Percentiles rank a stretch among this genome's conserved stretches.
phyloP scores from a whole-genome alignment of 1,140 invertebrate species.

The Tetranychus urticae region DNA sequence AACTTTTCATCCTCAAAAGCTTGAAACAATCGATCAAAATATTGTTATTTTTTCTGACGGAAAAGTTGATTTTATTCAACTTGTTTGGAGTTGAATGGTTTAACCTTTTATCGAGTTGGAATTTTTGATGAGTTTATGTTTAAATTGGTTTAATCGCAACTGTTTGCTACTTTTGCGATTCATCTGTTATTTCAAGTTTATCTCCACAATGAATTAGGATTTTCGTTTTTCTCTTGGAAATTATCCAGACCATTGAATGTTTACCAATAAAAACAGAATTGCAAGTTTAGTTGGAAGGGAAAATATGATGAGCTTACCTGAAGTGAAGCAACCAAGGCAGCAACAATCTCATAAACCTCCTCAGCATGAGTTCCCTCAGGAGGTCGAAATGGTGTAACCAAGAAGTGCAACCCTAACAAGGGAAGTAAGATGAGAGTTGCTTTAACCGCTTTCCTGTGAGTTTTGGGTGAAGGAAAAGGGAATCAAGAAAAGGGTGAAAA shows the following conservation, averaged over 20 bases:
- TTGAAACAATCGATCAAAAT: too few relatives aligned
- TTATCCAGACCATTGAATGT: not conserved
- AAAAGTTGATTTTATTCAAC: too few relatives aligned
- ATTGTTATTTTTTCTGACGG: too few relatives aligned
- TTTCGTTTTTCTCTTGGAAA: not conserved
- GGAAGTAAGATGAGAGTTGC: constrained; percentile 63
- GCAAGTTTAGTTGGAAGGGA: constrained; percentile 1
- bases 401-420: constrained; percentile 39
- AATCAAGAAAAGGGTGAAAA: not conserved
- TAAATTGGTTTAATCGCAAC: too few relatives aligned
- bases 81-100: too few relatives aligned
- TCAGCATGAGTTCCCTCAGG: constrained; percentile 32
- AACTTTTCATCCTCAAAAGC: too few relatives aligned
- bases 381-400: constrained; percentile 68
- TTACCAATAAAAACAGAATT: not conserved
- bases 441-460: constrained; percentile 27
- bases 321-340: constrained; percentile 58
- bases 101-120: too few relatives aligned
- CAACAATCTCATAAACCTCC: constrained; percentile 50
- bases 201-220: not conserved
- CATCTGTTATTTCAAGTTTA: too few relatives aligned
- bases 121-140: too few relatives aligned
- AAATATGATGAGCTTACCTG: constrained; percentile 34
- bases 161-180: too few relatives aligned
- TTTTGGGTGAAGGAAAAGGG: not conserved